Evolutionary conservation across 2,888 invertebrate genomes (phyloP), one percentile per base, ranked within the genome.

Genomic region (Platerodrilus igneus): DNA sequence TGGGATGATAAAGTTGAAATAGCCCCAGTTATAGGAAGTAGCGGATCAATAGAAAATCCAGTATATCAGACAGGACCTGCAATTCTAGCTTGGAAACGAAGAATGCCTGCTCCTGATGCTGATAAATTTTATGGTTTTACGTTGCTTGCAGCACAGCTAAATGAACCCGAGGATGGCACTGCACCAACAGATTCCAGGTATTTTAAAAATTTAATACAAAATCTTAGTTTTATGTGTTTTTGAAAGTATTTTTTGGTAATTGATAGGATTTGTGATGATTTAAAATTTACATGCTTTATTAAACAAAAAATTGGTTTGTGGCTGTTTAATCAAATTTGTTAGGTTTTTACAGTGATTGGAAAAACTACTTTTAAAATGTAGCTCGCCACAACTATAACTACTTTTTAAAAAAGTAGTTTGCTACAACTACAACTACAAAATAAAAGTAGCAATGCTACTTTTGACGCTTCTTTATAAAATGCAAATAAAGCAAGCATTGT

Each of bases 1-100:
- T 99, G 99, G 99, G 97, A 99, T 72, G 77, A 81, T 50, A 86
- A 86, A 68, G 89, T 99, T 57, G 96, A 99, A 73, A 87, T 91
- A 49, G 92, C 96, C 36, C 83, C 87, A 19, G 94, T 97, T 39
- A 80, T 84, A 26, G 60, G 63, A 10, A 76, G 82, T 40, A 78
- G 82, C 45, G 76, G 79, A 36, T 69, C 75, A 30, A 57, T 78
- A 51, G 78, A 86, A 45, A 89, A 87, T 73, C 87, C 92, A 13
- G 84, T 93, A 4, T 89, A 95, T 70, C 91, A 94, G 73, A 94
- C 96, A 9, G 93, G 90, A 52, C 81, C 86, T 42, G 85, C 90
- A 58, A 77, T 77, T 48, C 66, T 83, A 26, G 82, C 94, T 43
- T 99, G 99, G 99, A 81, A 86, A 64, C 78, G 91, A 41, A 79